Evolutionary conservation across 2,888 invertebrate genomes (phyloP), one percentile per base, ranked within the genome.

Genomic region (Orthosia gracilis): DNA sequence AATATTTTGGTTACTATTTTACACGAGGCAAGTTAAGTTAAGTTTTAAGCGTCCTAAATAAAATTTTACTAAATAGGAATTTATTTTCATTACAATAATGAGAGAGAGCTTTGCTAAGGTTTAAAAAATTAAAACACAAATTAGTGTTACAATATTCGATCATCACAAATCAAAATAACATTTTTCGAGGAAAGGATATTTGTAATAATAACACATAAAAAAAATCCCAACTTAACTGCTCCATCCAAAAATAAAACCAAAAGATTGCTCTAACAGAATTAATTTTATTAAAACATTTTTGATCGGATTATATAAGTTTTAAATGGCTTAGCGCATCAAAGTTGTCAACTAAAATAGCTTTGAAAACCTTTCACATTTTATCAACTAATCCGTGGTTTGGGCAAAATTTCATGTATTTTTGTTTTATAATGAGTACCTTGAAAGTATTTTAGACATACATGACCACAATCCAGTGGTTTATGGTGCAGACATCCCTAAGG

Each of bases 281-380:
- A 54, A 61, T 62, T 47, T 69, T 15, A 55, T 58, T 66, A 59
- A 70, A 82, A 63, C 52, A 52, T 59, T 62, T 71, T 70, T 71
- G 54, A 58, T 49, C 50, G 47, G 67, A 72, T 83, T 73, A 68
- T 17, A 73, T 4, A 62, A 79, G 66, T 83, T 83, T 69, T 63
- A 67, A 64, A 78, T 23, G 52, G 79, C 66, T 83, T 78, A 70
- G 49, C 26, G 57, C 26, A 70, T 79, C n/a, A 79, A 68, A 80
- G 50, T 71, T 69, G 18, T 47, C 55, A 68, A 68, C 70, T 67
- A 65, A 68, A 77, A 85, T 74, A 50, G 23, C 59, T 64, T 71
- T 63, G 45, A 15, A 57, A 81, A 64, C 61, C 52, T 71, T 85
- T 82, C 55, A 61, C 63, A 64, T 76, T 71, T 64, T 47, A 54